phyloP scores from a whole-genome alignment of 2,113 vertebrate genomes.

The Clarias macrocephalus region DNA sequence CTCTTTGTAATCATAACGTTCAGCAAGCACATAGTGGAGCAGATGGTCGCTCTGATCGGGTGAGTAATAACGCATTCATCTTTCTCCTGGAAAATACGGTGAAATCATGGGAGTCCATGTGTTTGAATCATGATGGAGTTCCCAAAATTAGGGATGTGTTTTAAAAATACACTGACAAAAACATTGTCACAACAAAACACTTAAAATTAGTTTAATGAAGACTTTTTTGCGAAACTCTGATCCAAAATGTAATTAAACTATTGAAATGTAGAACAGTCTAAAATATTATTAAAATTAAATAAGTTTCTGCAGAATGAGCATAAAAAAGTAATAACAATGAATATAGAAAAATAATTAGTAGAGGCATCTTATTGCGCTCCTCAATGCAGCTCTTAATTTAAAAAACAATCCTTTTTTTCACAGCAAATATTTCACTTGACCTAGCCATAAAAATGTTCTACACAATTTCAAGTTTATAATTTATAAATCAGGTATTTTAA shows the following conservation, averaged over 20 bases:
- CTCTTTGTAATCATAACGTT: constrained; percentile 98
- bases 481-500: background rate
- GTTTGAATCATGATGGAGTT: constrained; percentile 3
- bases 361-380: background rate
- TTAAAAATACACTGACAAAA: background rate
- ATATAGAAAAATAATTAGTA: background rate
- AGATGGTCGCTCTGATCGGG: constrained; percentile 98
- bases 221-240: background rate
- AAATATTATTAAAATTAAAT: background rate
- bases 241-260: background rate
- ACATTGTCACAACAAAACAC: background rate
- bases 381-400: background rate
- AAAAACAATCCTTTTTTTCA: background rate
- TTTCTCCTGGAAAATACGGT: constrained; percentile 10
- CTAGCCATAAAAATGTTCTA: background rate
- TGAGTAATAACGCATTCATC: constrained; percentile 69
- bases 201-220: background rate
- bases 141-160: background rate
- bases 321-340: background rate
- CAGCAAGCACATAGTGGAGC: constrained; percentile 99
- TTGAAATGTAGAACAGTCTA: background rate
- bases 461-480: background rate
- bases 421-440: background rate
- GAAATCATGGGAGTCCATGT: constrained; percentile 1
- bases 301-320: background rate